Base-by-base conservation (phyloP, 2,888 invertebrate genomes). In the Tupiocoris notatus region DNA sequence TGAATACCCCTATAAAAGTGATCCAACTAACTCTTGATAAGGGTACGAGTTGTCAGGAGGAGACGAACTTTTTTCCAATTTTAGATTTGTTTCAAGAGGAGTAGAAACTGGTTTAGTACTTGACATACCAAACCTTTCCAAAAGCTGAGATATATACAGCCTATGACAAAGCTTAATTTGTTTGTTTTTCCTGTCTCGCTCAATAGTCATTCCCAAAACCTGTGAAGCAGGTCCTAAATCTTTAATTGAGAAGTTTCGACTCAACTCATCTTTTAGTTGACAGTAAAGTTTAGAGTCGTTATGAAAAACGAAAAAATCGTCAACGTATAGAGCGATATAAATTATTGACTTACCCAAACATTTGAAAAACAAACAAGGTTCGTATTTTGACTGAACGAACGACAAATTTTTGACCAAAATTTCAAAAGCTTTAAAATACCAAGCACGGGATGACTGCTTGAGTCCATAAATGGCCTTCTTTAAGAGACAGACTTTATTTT, bases 391-490 rank as follows among this genome's bases (percentile, higher is more conserved):
- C 25, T 61, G 75, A 18, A n/a, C 39, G 18, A 79, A 23, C 20
- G 75, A 73, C 21, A 61, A 24, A 17, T 77, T 57, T 9, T 20
- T 16, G 17, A 39, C 39, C 3, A 79, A 25, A 18, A 62, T 21
- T 1, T 68, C 23, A 22, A 59, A 39, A n/a, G 76, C 70, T 20
- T 24, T 76, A 16, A 61, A 22, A 56, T 79, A 77, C 75, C 79
- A 80, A 12, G 63, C 71, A 6, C 77, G 65, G n/a, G 67, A 74
- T 1, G 75, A 65, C 63, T 80, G 80, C 22, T 80, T 80, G 12
- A 81, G 76, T 16, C 79, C 80, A 59, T 80, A 80, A 0, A 80
- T 54, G 21, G 79, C 78, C 54, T 79, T 80, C n/a, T 68, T 67
- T 12, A 80, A 25, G 2, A 59, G 75, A 7, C 79, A 77, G 71